These are phyloP conservation scores for Melipona beecheii DNA, from an alignment of 2,888 invertebrate genomes.

Conservation along the genomic window DNA sequence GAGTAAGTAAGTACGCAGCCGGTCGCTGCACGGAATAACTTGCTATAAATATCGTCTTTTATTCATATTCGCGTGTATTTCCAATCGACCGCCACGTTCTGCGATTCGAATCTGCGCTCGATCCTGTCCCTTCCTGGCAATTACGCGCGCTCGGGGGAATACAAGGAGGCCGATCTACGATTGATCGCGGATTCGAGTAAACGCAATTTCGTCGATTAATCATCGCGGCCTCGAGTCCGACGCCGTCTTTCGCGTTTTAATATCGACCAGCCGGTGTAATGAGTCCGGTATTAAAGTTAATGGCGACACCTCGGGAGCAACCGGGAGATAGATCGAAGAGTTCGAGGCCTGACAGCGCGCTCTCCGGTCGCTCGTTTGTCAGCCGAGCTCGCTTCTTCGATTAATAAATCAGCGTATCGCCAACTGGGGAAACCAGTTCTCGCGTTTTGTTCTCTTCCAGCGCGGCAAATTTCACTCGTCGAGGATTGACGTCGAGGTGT, in stretches of 20 bases:
- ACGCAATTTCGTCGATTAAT: conserved; percentile 65
- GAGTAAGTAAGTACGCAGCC: neutral
- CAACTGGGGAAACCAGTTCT: conserved; percentile 46
- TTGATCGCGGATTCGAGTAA: conserved; percentile 62
- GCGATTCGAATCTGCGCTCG: neutral
- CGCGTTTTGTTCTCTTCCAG: conserved; percentile 16
- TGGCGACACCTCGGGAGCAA: conserved; percentile 61
- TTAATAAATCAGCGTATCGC: conserved; percentile 53
- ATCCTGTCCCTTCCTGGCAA: conserved; percentile 27
- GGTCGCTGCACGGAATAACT: no score
- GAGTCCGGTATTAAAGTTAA: conserved; percentile 64
- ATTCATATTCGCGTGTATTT: conserved; percentile 12
- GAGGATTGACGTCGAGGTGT: conserved; percentile 4
- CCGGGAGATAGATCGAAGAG: conserved; percentile 77
- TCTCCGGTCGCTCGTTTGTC: conserved; percentile 52
- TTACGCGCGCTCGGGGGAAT: conserved; percentile 50
- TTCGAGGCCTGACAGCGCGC: conserved; percentile 69
- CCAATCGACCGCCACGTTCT: neutral
- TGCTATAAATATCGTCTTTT: neutral
- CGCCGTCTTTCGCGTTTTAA: conserved; percentile 50
- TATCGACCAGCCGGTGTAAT: conserved; percentile 53
- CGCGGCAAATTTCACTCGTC: conserved; percentile 22
- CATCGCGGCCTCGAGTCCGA: conserved; percentile 21
- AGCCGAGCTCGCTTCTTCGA: conserved; percentile 30
- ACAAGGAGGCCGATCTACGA: conserved; percentile 42